phyloP scores from a whole-genome alignment of 1,140 invertebrate genomes.

The Drosophila kohkoa region DNA sequence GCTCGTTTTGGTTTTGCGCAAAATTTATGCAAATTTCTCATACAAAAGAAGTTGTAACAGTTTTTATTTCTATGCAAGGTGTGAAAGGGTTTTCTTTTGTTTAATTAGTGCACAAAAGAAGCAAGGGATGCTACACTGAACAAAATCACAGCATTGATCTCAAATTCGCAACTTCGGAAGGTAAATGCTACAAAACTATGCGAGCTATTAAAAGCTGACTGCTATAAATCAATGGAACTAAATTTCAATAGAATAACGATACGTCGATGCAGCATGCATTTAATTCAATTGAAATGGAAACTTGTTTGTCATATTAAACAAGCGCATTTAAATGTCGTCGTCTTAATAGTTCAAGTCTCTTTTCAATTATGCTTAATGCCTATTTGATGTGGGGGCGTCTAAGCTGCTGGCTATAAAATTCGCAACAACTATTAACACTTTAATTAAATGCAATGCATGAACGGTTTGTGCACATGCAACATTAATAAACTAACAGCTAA shows the following conservation, averaged over 20 bases:
- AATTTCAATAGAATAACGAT: not conserved
- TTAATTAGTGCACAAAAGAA: slow-evolving; percentile 72
- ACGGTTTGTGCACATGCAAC: not conserved
- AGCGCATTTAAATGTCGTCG: not conserved
- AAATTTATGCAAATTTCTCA: slow-evolving; percentile 79
- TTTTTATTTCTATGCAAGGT: slow-evolving; percentile 60
- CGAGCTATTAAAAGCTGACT: not conserved
- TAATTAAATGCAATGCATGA: not conserved
- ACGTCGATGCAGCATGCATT: not conserved
- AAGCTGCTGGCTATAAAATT: slow-evolving; percentile 1
- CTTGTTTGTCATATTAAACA: slow-evolving; percentile 5
- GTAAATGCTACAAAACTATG: not conserved
- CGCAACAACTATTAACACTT: slow-evolving; percentile 2
- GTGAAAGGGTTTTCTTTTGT: slow-evolving; percentile 78
- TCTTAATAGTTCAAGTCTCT: slow-evolving; percentile 4
- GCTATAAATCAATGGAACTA: slow-evolving; percentile 4
- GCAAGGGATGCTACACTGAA: slow-evolving; percentile 25
- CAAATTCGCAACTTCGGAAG: too few relatives aligned
- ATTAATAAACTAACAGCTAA: not conserved
- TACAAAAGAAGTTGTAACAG: slow-evolving; percentile 78
- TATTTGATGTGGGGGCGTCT: not conserved
- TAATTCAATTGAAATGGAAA: not conserved
- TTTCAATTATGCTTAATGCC: not conserved
- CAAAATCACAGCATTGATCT: not conserved
- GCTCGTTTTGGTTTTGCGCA: slow-evolving; percentile 68